Base-by-base conservation (phyloP, 1,140 invertebrate genomes). In the Anagrus nilaparvatae region DNA sequence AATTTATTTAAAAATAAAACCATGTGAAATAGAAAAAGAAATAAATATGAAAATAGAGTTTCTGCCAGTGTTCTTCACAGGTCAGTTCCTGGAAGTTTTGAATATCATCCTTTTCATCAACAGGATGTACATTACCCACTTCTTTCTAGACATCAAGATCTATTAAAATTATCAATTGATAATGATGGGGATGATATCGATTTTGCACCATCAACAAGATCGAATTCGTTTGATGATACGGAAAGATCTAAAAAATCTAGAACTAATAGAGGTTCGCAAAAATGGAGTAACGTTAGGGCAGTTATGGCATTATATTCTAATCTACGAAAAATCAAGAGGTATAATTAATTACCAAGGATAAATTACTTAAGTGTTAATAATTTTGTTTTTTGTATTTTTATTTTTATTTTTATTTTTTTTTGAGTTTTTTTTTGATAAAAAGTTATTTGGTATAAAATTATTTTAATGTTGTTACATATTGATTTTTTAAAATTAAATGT, bases 241-340 rank as follows among this genome's bases (percentile, higher is more conserved):
- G 55, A 60, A 20, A 53, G 52, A 32, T 49, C 54, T 13, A 59
- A 54, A 34, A 47, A 56, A 30, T 52, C 61, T 25, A 59, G 60
- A 49, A 63, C 50, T 47, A 67, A 77, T 59, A 72, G 75, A 61
- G 77, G 80, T 46, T 78, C 80, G 55, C 81, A 83, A 70, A 83
- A 82, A 59, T 87, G 84, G 84, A 81, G 79, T 67, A 85, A 85
- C 69, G 73, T 87, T 46, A 74, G 82, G 58, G 83, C 83, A 52
- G 84, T 86, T 53, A 83, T 87, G 81, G 81, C 83, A 53, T 83
- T 85, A 71, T 87, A 87, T 75, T 81, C 82, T 69, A 80, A 82
- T 52, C 76, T 87, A 56, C 77, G 84, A 67, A 83, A 84, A 72
- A 87, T 87, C 70, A 86, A 86, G 81, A 87, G 84, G 84, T 86